Base-by-base conservation (phyloP, 2,888 invertebrate genomes). In the Neoitamus cyanurus region DNA sequence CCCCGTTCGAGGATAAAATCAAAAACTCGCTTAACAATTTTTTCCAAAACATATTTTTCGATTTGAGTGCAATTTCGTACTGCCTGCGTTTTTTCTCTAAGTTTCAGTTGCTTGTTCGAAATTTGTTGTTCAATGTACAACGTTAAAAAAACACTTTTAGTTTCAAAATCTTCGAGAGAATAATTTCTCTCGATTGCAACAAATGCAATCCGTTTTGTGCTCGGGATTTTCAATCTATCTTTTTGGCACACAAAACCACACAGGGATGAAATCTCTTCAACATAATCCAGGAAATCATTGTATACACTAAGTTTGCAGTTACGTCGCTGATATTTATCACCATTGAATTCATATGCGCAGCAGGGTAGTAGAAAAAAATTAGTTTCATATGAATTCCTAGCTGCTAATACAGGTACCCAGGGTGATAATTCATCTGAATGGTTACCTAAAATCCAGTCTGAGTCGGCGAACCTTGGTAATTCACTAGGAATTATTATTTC, bases 371-470 rank as follows among this genome's bases (percentile, higher is more conserved):
- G 92, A 89, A 99, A 98, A 89, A 96, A 98, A 85, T 95, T 95
- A 85, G 96, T 95, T 34, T 92, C 92, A 84, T 93, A 93, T 0
- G 95, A 95, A 91, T 96, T 95, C 84, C 93, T 93, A 0, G 97
- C 94, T 31, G 99, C 96, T 88, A 99, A 94, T 0, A 99, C 95
- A 25, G 99, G 98, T 88, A 99, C 95, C 99, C 99, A 99, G 0
- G 99, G 98, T 7, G 99, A 99, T n/a, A 99, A 92, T 90, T 99
- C 99, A 92, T 99, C 99, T 13, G 98, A 98, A 92, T 99, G 99
- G 92, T 99, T 99, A 82, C 99, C 99, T 90, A 99, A 98, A 80
- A 99, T 92, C 98, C 98, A 98, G 89, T 97, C 96, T 34, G 93
- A 93, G n/a, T 94, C 93, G 7, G 95, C 94, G 88, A 95, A 97